phyloP scores from a whole-genome alignment of 2,113 vertebrate species.

The Sinosuthora webbiana region DNA sequence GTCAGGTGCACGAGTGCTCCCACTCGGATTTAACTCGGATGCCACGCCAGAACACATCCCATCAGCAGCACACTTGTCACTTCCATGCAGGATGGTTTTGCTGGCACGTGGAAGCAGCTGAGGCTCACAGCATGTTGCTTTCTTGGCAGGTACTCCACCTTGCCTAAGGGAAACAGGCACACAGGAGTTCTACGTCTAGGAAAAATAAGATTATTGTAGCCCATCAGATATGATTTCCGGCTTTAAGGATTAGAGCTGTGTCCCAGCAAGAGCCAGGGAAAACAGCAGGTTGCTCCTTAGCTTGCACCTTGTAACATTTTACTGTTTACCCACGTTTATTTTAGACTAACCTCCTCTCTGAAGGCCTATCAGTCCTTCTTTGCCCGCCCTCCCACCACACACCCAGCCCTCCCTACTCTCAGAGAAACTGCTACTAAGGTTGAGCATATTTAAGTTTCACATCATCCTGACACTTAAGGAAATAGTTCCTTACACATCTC shows the following conservation, averaged over 20 bases:
- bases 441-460: background rate
- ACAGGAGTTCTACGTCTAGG: background rate
- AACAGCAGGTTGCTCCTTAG: background rate
- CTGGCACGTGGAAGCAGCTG: background rate
- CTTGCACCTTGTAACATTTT: background rate
- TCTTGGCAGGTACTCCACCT: conserved; percentile 26
- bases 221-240: conserved; percentile 18
- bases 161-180: background rate
- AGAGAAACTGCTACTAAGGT: background rate
- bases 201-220: conserved; percentile 14
- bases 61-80: background rate
- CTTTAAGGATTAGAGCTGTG: background rate
- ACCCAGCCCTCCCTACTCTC: background rate
- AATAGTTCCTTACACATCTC: background rate
- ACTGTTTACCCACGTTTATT: background rate
- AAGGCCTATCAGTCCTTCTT: background rate
- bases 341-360: background rate
- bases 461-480: background rate
- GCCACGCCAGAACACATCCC: background rate
- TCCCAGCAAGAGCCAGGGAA: background rate
- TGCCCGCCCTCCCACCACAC: background rate
- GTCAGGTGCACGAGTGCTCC: background rate
- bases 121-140: background rate
- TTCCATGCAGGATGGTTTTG: background rate
- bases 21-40: background rate